A percentile compares a stretch with the other conserved stretches of the same genome.
Conservation (phyloP, 53 echinoderm and acorn worm genomes). For the Apostichopus leukothele region DNA sequence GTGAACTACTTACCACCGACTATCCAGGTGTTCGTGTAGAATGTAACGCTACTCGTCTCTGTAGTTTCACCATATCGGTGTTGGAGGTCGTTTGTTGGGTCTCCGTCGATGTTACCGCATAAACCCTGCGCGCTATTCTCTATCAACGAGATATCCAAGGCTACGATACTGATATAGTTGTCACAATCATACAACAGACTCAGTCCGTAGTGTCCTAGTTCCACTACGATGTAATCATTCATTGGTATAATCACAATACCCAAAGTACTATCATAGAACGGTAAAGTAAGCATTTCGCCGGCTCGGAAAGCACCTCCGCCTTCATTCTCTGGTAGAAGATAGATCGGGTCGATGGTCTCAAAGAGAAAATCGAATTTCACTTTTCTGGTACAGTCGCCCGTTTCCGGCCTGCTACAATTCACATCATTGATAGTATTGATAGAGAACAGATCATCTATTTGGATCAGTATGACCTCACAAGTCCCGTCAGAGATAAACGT, state of each 20-base stretch:
- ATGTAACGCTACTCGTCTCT: not conserved
- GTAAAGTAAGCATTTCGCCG: not conserved
- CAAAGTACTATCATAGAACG: not conserved
- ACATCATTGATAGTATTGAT: slow-evolving; percentile 16
- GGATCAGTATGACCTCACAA: not conserved
- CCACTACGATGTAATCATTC: slow-evolving; percentile 28
- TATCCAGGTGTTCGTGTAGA: slow-evolving; percentile 27
- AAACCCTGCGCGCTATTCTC: not conserved
- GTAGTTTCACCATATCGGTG: slow-evolving; percentile 7
- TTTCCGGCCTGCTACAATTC: not conserved
- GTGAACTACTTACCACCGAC: not conserved
- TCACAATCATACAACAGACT: slow-evolving; percentile 14
- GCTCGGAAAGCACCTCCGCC: not conserved
- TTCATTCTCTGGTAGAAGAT: slow-evolving; percentile 1
- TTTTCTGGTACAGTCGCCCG: slow-evolving; percentile 1
- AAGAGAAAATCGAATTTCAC: slow-evolving; percentile 23
- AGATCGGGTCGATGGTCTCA: slow-evolving; percentile 6
- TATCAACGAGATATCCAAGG: not conserved
- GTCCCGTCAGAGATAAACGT: slow-evolving; percentile 7
- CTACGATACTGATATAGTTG: slow-evolving; percentile 16
- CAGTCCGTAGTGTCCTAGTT: slow-evolving; percentile 7
- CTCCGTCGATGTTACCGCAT: slow-evolving; percentile 14
- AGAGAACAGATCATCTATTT: not conserved
- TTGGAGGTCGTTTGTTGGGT: not conserved
- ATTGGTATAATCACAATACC: slow-evolving; percentile 27